These are phyloP conservation scores for Thereva nobilitata DNA, from an alignment of 2,888 invertebrate genomes.

Conservation along the genomic window DNA sequence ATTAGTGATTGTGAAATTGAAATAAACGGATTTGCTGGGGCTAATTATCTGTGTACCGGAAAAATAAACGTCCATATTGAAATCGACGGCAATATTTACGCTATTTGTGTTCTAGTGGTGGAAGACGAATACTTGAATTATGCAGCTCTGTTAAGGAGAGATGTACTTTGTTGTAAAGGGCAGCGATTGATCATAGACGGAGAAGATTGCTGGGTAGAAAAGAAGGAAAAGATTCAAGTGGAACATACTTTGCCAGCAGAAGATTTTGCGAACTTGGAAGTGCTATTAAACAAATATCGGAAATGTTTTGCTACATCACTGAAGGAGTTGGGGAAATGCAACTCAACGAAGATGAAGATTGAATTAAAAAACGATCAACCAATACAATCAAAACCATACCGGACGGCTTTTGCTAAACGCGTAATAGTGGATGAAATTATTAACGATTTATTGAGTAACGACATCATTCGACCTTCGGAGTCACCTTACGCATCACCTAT, in stretches of 20 bases:
- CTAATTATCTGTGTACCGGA: not conserved
- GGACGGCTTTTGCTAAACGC: constrained; percentile 2
- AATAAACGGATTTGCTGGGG: constrained; percentile 29
- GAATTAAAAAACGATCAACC: not conserved
- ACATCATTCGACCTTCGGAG: not conserved
- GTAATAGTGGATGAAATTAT: not conserved
- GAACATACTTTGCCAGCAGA: not conserved
- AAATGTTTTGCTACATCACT: constrained; percentile 4
- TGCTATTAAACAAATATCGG: not conserved
- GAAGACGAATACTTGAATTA: no score
- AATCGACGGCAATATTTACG: not conserved
- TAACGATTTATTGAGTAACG: not conserved
- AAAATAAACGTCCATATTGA: constrained; percentile 5
- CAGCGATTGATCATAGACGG: constrained; percentile 20
- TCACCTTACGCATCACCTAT: constrained; percentile 40
- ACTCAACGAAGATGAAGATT: not conserved
- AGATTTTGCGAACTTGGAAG: not conserved
- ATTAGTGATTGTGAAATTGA: not conserved
- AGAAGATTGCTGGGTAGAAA: constrained; percentile 13
- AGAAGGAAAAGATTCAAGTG: not conserved
- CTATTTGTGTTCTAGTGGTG: no score
- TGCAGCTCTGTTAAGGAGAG: constrained; percentile 22
- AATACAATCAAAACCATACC: not conserved
- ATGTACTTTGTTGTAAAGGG: constrained; percentile 11
- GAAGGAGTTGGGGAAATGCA: constrained; percentile 1